Conservation (phyloP, 2,113 vertebrate species). For the Orthonyx spaldingii region DNA sequence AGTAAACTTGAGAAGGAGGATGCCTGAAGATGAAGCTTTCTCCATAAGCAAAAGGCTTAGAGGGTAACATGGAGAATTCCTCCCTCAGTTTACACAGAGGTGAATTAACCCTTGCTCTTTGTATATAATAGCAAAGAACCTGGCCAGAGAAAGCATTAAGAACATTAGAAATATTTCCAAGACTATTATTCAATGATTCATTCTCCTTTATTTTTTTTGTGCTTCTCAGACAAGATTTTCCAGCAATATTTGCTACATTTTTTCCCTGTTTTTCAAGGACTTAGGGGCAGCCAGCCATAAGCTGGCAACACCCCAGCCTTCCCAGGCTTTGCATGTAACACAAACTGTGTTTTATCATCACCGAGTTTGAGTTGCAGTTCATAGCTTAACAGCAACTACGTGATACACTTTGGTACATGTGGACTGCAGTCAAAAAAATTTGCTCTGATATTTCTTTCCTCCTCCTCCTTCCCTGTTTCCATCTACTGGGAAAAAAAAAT, state of each 20-base stretch:
- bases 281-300: neutral
- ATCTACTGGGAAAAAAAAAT: neutral
- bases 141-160: neutral
- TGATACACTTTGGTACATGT: neutral
- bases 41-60: no score
- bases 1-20: neutral
- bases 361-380: neutral
- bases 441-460: neutral
- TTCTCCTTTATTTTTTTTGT: constrained; percentile 36
- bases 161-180: neutral
- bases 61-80: neutral
- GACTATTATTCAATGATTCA: neutral
- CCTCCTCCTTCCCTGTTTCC: neutral
- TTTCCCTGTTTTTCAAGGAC: neutral
- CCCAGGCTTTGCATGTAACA: neutral
- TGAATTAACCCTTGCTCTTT: neutral
- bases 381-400: neutral
- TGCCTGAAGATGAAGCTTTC: neutral
- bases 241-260: neutral
- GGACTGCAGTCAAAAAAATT: neutral
- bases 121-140: neutral
- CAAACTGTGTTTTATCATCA: neutral
- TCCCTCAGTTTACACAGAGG: neutral
- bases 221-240: neutral
- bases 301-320: neutral